Conservation (phyloP, 1,140 invertebrate species). For the Lepeophtheirus salmonis region DNA sequence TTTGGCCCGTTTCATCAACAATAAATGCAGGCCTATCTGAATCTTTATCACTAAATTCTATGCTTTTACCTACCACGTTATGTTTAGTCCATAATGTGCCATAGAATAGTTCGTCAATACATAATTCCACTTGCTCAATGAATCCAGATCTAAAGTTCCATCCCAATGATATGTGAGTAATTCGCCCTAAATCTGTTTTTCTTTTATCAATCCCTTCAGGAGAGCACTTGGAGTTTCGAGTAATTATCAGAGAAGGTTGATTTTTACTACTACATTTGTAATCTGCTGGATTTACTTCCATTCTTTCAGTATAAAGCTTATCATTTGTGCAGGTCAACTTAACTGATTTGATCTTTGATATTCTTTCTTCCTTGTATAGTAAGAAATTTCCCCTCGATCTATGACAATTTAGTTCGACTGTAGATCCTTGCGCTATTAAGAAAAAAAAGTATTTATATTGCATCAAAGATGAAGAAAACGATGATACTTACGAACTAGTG, state of each 20-base stretch:
- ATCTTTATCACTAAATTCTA: conserved; percentile 1
- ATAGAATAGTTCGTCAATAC: conserved; percentile 9
- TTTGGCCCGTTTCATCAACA: not conserved
- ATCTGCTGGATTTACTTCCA: not conserved
- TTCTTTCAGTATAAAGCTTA: not conserved
- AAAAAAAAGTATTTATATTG: conserved; percentile 23
- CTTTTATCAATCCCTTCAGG: not conserved
- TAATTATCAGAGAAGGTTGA: not conserved
- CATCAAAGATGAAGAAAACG: no score
- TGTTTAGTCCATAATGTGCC: conserved; percentile 15
- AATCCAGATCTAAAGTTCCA: not conserved
- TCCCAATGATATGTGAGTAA: not conserved
- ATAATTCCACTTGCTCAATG: conserved; percentile 1
- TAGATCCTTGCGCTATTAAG: conserved; percentile 1
- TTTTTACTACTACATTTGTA: not conserved
- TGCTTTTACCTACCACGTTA: not conserved
- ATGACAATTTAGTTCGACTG: not conserved
- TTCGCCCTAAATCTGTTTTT: not conserved
- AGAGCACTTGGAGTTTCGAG: not conserved
- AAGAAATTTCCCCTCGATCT: not conserved
- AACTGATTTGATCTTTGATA: not conserved
- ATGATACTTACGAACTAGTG: not conserved
- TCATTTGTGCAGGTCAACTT: not conserved
- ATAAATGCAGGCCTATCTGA: conserved; percentile 6
- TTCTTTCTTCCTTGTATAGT: not conserved